A percentile compares a stretch with the other conserved stretches of the same genome.
Conservation (phyloP, 2,113 vertebrate species). For the Desmodus rotundus region DNA sequence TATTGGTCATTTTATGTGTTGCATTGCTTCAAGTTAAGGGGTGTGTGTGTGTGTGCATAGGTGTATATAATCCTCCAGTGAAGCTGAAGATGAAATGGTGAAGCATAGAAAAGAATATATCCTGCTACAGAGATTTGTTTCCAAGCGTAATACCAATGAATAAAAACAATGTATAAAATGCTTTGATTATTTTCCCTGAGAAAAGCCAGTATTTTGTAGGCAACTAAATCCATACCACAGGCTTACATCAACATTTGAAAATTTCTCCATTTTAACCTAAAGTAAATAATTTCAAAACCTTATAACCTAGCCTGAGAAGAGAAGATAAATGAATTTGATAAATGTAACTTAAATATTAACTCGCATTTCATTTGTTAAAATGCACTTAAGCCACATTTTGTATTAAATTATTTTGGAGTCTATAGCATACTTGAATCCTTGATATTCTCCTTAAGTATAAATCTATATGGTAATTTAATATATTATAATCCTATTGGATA, state of each 20-base stretch:
- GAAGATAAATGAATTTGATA: constrained; percentile 16
- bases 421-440: not conserved
- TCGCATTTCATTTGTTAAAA: constrained; percentile 4
- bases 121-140: constrained; percentile 1
- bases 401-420: not conserved
- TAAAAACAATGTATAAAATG: constrained; percentile 35
- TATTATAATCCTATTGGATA: not conserved
- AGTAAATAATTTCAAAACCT: constrained; percentile 61
- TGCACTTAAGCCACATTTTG: not conserved
- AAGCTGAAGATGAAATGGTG: not conserved
- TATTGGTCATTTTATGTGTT: not conserved
- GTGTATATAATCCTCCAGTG: not conserved
- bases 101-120: not conserved
- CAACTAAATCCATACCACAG: constrained; percentile 13
- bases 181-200: constrained; percentile 56
- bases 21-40: not conserved
- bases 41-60: not conserved
- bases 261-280: constrained; percentile 40
- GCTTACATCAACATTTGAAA: constrained; percentile 56
- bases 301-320: not conserved
- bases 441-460: not conserved
- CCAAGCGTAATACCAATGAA: not conserved
- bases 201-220: constrained; percentile 57
- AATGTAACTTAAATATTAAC: constrained; percentile 10
- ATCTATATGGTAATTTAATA: not conserved